A percentile compares a stretch with the other conserved stretches of the same genome.
phyloP scores from a whole-genome alignment of 2,113 vertebrate genomes.

The Raja brachyura region DNA sequence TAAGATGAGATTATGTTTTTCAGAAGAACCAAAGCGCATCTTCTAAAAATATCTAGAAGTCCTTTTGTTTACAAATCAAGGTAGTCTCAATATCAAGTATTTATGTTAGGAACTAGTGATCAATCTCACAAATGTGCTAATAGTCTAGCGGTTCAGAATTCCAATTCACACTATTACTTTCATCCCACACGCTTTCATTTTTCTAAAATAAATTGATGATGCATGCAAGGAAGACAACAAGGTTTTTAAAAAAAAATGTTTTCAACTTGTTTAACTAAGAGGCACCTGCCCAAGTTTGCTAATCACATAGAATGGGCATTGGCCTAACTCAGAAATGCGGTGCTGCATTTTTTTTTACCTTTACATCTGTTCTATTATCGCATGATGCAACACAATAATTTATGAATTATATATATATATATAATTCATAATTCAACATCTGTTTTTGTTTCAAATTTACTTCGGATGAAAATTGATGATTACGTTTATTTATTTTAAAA shows the following conservation, averaged over 20 bases:
- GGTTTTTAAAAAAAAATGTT: conserved; percentile 51
- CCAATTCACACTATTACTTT: not conserved
- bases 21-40: not conserved
- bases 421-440: no score
- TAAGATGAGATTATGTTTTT: not conserved
- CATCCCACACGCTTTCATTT: not conserved
- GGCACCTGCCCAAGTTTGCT: conserved; percentile 54
- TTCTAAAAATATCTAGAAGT: not conserved
- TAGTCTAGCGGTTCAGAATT: not conserved
- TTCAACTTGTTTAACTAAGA: conserved; percentile 48
- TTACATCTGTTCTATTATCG: not conserved
- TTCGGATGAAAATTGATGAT: not conserved
- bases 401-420: not conserved
- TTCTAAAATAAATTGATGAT: conserved; percentile 59
- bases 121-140: not conserved
- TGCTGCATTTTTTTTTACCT: not conserved
- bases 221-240: conserved; percentile 63
- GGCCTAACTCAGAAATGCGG: not conserved
- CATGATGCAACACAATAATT: not conserved
- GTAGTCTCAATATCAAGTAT: not conserved
- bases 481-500: not conserved
- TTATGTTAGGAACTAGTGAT: not conserved
- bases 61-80: not conserved
- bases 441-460: not conserved
- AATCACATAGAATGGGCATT: not conserved